Conservation (phyloP, 2,113 vertebrate genomes). For the Gymnogyps californianus region DNA sequence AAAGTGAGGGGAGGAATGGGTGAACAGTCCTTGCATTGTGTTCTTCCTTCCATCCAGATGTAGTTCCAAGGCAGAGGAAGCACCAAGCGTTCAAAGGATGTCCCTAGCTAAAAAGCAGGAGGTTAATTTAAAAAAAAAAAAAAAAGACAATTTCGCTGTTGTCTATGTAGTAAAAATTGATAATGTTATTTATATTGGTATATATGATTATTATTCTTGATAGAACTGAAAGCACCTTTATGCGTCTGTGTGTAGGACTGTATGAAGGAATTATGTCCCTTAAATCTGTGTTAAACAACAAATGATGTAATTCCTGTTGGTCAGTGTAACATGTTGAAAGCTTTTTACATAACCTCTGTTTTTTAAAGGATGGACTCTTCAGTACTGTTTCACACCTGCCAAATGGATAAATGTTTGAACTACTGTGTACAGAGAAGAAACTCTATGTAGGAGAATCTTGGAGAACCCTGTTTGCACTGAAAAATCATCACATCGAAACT, state of each 20-base stretch:
- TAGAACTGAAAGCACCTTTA: neutral
- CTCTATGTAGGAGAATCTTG: neutral
- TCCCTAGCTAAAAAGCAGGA: neutral
- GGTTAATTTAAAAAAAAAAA: neutral
- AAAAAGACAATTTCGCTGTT: neutral
- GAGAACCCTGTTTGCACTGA: constrained; percentile 1
- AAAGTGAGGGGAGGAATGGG: neutral
- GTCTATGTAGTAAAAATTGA: neutral
- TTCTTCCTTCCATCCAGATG: neutral
- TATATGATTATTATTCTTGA: neutral
- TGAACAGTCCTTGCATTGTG: neutral
- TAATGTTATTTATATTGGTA: neutral
- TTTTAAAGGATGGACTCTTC: neutral
- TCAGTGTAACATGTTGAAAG: neutral
- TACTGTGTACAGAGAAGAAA: neutral
- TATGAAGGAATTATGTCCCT: neutral
- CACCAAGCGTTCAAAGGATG: neutral
- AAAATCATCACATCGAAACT: neutral
- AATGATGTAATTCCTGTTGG: neutral
- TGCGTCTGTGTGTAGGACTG: neutral
- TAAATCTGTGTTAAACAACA: neutral
- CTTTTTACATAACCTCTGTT: neutral
- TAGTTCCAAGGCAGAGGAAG: neutral
- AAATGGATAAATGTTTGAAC: neutral
- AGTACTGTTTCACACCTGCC: neutral